A percentile compares a stretch with the other conserved stretches of the same genome.
Conservation (phyloP, 2,797 vertebrate species). For the Clarias pachynema region DNA sequence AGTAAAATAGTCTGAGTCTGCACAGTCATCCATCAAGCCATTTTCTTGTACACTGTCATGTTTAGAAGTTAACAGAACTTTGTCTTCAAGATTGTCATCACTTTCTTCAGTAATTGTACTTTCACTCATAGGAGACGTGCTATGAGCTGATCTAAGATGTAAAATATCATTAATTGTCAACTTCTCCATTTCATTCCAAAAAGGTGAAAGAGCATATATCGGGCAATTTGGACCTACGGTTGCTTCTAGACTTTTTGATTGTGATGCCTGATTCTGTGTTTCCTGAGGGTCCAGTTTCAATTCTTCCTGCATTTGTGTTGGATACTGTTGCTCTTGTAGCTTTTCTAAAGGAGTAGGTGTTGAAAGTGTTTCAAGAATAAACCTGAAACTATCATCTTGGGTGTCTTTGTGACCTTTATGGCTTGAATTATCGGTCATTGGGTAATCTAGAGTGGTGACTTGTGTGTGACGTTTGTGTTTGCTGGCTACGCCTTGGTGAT, state of each 20-base stretch:
- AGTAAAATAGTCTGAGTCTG: constrained; percentile 77
- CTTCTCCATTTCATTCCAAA: constrained; percentile 84
- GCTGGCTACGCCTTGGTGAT: constrained; percentile 26
- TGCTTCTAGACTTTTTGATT: constrained; percentile 28
- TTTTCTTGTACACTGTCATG: constrained; percentile 51
- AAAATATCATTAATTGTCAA: constrained; percentile 80
- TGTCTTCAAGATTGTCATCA: constrained; percentile 22
- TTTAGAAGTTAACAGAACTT: constrained; percentile 25
- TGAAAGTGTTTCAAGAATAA: constrained; percentile 16
- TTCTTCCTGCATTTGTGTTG: constrained; percentile 1
- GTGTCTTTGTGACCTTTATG: constrained; percentile 1
- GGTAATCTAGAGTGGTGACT: constrained; percentile 10
- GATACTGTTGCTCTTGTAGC: constrained; percentile 28
- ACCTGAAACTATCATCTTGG: constrained; percentile 1
- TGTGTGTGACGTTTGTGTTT: constrained; percentile 8
- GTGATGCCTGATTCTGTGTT: not conserved
- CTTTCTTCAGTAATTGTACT: constrained; percentile 37
- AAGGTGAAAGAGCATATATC: constrained; percentile 75
- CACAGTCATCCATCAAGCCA: constrained; percentile 61
- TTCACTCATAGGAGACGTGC: constrained; percentile 32
- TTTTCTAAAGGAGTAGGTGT: not conserved
- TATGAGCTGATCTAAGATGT: constrained; percentile 64
- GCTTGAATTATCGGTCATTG: constrained; percentile 5
- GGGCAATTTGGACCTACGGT: constrained; percentile 57
- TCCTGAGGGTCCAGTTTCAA: constrained; percentile 17